phyloP scores from a whole-genome alignment of 2,888 invertebrate species.

The Tetrapedia diversipes region DNA sequence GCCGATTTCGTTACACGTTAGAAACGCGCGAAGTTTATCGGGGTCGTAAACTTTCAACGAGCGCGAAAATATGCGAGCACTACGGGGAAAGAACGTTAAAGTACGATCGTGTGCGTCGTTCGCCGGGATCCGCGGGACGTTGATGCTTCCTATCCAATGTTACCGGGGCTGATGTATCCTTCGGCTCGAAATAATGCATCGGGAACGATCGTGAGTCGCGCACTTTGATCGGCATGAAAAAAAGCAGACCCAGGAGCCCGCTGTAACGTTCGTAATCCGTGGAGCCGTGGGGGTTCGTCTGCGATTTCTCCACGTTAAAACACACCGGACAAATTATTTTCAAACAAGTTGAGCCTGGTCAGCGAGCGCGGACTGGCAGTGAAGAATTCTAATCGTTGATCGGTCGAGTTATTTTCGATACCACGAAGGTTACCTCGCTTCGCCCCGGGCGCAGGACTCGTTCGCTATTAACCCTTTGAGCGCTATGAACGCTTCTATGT shows the following conservation, averaged over 20 bases:
- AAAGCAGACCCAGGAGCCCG: conserved; percentile 32
- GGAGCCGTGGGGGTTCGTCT: conserved; percentile 70
- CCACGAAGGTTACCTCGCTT: conserved; percentile 58
- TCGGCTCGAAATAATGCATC: conserved; percentile 36
- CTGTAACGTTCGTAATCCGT: conserved; percentile 37
- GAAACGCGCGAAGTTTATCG: conserved; percentile 51
- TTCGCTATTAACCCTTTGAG: background rate
- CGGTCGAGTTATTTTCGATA: conserved; percentile 66
- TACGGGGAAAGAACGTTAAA: conserved; percentile 51
- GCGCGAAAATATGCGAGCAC: conserved; percentile 54
- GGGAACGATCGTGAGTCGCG: conserved; percentile 11
- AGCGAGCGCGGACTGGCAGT: conserved; percentile 40
- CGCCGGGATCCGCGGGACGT: conserved; percentile 26
- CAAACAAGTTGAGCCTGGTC: conserved; percentile 62
- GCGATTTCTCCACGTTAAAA: conserved; percentile 68
- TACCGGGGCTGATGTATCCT: conserved; percentile 13
- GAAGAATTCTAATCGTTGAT: conserved; percentile 61
- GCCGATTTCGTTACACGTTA: conserved; percentile 53
- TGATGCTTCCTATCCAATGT: conserved; percentile 28
- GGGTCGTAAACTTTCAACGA: conserved; percentile 55
- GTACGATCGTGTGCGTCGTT: conserved; percentile 31
- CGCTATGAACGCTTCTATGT: conserved; percentile 10
- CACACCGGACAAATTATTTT: conserved; percentile 66
- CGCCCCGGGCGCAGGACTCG: conserved; percentile 8
- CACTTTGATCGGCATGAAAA: conserved; percentile 45